phyloP scores from a whole-genome alignment of 2,888 invertebrate genomes.

The Cheilosia variabilis region DNA sequence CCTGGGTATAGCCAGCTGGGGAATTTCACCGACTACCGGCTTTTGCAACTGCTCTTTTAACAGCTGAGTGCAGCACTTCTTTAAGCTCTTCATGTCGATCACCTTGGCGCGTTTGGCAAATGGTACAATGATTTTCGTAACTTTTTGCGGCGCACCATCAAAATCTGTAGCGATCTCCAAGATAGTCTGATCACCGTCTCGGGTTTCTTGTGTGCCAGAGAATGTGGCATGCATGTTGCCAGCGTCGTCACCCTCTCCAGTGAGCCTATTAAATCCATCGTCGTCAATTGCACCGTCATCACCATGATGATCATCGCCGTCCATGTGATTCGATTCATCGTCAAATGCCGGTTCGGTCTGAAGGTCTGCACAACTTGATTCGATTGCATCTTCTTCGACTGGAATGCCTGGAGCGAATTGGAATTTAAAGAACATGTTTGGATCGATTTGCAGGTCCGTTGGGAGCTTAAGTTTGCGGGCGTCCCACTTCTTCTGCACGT shows the following conservation, averaged over 20 bases:
- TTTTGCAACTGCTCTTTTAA: slow-evolving; percentile 82
- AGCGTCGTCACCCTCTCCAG: background rate
- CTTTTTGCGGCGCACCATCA: slow-evolving; percentile 87
- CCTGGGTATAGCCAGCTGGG: slow-evolving; percentile 76
- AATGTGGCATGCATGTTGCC: slow-evolving; percentile 7
- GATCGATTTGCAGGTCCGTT: slow-evolving; percentile 80
- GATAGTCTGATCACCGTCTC: slow-evolving; percentile 77
- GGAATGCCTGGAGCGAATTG: slow-evolving; percentile 80
- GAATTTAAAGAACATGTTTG: slow-evolving; percentile 79
- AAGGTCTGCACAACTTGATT: slow-evolving; percentile 50
- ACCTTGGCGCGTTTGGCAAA: slow-evolving; percentile 94
- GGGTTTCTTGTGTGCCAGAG: slow-evolving; percentile 29
- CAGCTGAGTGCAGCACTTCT: slow-evolving; percentile 89
- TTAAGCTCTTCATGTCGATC: slow-evolving; percentile 93
- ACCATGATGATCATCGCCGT: slow-evolving; percentile 85
- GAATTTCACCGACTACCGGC: slow-evolving; percentile 74
- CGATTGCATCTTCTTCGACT: slow-evolving; percentile 74
- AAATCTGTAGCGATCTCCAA: slow-evolving; percentile 85
- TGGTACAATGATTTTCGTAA: slow-evolving; percentile 88
- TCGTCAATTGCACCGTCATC: slow-evolving; percentile 82
- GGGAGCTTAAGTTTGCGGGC: slow-evolving; percentile 82
- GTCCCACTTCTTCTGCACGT: slow-evolving; percentile 83
- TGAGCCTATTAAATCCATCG: background rate
- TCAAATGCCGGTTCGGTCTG: slow-evolving; percentile 58
- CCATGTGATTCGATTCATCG: slow-evolving; percentile 46